Conservation (phyloP, 2,888 invertebrate genomes). For the Galerucella nymphaeae region DNA sequence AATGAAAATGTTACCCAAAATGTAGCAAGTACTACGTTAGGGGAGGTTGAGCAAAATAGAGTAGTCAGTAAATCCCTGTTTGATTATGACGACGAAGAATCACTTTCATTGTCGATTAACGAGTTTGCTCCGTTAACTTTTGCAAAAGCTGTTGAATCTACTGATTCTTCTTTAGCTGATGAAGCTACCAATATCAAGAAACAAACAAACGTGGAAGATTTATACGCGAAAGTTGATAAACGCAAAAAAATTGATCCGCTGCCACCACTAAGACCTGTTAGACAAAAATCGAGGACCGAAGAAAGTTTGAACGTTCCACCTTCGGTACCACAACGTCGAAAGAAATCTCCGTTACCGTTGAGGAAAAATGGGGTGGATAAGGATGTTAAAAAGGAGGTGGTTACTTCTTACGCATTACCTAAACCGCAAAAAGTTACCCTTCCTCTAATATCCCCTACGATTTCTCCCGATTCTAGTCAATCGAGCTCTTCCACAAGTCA, state of each 20-base stretch:
- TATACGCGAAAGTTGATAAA: slow-evolving; percentile 53
- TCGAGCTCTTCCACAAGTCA: slow-evolving; percentile 26
- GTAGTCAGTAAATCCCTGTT: background rate
- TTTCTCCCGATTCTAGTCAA: slow-evolving; percentile 37
- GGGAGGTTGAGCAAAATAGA: background rate
- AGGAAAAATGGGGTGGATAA: slow-evolving; percentile 44
- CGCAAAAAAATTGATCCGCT: slow-evolving; percentile 3
- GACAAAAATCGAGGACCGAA: slow-evolving; percentile 51
- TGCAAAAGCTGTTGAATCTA: slow-evolving; percentile 38
- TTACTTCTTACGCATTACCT: slow-evolving; percentile 50
- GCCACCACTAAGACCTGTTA: slow-evolving; percentile 51
- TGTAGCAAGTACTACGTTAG: background rate
- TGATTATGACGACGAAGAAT: slow-evolving; percentile 22
- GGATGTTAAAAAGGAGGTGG: slow-evolving; percentile 51
- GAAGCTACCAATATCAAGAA: slow-evolving; percentile 16
- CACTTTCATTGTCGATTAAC: slow-evolving; percentile 6
- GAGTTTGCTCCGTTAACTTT: slow-evolving; percentile 25
- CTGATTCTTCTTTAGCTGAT: slow-evolving; percentile 30
- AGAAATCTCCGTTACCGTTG: slow-evolving; percentile 50
- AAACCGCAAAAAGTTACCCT: slow-evolving; percentile 42
- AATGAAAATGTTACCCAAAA: background rate
- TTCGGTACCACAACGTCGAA: slow-evolving; percentile 49
- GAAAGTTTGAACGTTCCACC: slow-evolving; percentile 34
- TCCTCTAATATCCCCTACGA: slow-evolving; percentile 3
- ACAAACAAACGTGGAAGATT: slow-evolving; percentile 44